These are phyloP conservation scores for Caenorhabditis macrosperma DNA, from an alignment of 2,888 invertebrate genomes.

Conservation along the genomic window DNA sequence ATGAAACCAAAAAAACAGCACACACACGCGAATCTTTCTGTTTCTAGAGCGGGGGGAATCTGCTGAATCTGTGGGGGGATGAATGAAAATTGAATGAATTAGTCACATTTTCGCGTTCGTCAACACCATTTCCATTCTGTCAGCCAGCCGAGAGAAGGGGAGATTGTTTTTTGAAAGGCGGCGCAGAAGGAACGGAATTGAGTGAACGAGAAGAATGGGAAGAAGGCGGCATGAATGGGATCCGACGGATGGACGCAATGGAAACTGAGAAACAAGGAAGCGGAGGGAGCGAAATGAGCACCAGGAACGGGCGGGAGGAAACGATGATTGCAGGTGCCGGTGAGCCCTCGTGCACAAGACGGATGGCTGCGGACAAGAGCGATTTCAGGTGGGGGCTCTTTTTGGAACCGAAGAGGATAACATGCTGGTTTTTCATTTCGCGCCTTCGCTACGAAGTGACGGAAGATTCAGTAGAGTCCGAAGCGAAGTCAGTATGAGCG, in stretches of 20 bases:
- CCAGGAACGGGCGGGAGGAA: conserved; percentile 1
- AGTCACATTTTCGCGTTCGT: conserved; percentile 26
- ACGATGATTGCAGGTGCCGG: conserved; percentile 32
- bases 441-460: no score
- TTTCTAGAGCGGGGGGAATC: neutral
- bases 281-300: neutral
- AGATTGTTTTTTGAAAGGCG: conserved; percentile 4
- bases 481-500: no score
- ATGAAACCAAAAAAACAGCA: neutral
- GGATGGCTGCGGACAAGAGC: no score
- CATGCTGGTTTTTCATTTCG: no score
- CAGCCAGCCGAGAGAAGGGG: neutral
- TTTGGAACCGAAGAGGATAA: no score
- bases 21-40: neutral
- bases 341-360: neutral
- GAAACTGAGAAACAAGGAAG: neutral
- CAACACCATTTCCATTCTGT: neutral
- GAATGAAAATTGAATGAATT: conserved; percentile 41
- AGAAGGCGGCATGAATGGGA: no score
- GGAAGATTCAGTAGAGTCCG: no score
- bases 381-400: no score
- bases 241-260: neutral
- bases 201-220: no score
- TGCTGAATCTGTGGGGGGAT: neutral
- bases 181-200: neutral